Conservation (phyloP, 2,797 vertebrate species). For the Tamandua tetradactyla region DNA sequence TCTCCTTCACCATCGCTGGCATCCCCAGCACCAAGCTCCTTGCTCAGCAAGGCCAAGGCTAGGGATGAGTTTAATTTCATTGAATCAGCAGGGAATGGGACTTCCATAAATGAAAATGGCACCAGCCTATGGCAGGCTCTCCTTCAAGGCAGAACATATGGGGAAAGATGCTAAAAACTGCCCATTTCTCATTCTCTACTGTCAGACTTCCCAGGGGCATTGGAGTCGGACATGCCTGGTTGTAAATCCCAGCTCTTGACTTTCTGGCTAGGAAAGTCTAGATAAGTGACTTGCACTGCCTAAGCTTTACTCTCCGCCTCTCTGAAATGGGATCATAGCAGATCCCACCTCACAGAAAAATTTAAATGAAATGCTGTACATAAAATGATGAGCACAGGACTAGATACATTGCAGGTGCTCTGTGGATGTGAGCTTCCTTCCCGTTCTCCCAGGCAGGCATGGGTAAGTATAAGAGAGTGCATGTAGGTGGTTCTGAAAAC, state of each 20-base stretch:
- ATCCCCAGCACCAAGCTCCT: not conserved
- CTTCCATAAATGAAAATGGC: not conserved
- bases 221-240: not conserved
- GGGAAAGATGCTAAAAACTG: not conserved
- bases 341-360: not conserved
- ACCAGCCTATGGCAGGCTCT: not conserved
- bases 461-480: fast-evolving
- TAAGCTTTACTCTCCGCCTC: not conserved
- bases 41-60: not conserved
- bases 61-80: not conserved
- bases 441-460: not conserved
- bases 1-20: not conserved
- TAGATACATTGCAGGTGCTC: fast-evolving
- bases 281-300: not conserved
- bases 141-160: fast-evolving
- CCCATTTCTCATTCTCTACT: fast-evolving
- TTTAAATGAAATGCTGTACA: not conserved
- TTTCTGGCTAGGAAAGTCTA: no score
- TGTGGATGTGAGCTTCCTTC: fast-evolving
- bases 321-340: not conserved
- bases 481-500: fast-evolving
- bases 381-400: not conserved
- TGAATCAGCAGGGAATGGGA: fast-evolving
- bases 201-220: fast-evolving
- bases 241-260: not conserved